Evolutionary conservation across 2,113 vertebrate species (phyloP).

Genomic region (Pomatostomus ruficeps): DNA sequence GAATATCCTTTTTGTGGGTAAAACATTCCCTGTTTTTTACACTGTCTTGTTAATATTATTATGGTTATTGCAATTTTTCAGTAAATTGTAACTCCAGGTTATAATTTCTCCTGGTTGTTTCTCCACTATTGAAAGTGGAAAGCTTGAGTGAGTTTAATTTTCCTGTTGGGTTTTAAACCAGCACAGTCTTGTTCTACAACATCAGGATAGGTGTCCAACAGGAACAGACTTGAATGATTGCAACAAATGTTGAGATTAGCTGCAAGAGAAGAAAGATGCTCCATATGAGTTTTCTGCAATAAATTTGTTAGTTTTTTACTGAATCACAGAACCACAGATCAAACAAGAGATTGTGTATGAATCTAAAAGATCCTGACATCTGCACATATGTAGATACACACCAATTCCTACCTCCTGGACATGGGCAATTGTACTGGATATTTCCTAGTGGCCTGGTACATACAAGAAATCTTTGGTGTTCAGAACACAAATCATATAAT

Average conservation of each 20-base stretch:
- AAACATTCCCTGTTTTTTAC: neutral
- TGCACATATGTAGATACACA: rapidly evolving
- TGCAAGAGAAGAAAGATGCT: neutral
- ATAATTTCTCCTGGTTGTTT: neutral
- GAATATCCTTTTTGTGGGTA: neutral
- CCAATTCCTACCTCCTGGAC: neutral
- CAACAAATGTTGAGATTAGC: neutral
- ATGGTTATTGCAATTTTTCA: neutral
- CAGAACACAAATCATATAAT: neutral
- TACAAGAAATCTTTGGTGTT: neutral
- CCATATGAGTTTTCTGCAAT: neutral
- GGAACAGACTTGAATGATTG: neutral
- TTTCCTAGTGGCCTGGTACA: neutral
- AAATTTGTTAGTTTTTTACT: rapidly evolving
- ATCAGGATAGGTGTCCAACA: neutral
- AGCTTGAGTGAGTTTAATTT: neutral
- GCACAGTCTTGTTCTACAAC: neutral
- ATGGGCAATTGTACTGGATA: rapidly evolving
- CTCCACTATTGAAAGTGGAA: neutral
- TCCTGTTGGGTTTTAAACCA: neutral
- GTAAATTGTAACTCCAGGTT: neutral
- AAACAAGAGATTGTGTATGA: neutral
- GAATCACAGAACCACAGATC: neutral
- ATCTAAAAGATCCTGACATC: neutral
- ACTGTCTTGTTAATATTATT: neutral